A percentile compares a stretch with the other conserved stretches of the same genome.
phyloP scores from a whole-genome alignment of 2,113 vertebrate genomes.

The Rhagologus leucostigma region DNA sequence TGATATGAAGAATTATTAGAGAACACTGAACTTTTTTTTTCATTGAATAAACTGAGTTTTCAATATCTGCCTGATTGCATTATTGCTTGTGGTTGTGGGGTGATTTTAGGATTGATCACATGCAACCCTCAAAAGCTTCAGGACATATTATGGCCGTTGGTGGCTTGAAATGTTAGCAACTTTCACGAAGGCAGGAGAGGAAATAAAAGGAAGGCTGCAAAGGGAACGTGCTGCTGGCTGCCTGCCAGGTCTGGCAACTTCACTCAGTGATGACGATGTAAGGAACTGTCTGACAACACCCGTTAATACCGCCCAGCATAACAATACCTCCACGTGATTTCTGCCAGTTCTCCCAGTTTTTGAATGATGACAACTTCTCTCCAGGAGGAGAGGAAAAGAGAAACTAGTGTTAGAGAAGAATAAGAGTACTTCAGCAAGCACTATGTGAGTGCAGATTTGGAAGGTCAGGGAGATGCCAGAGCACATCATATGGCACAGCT shows the following conservation, averaged over 20 bases:
- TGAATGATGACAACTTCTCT: background rate
- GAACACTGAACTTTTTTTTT: background rate
- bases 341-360: background rate
- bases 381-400: background rate
- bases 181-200: background rate
- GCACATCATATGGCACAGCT: background rate
- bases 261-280: background rate
- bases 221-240: background rate
- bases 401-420: background rate
- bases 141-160: background rate
- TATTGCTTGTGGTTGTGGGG: rapidly evolving
- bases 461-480: background rate
- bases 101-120: background rate
- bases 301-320: background rate
- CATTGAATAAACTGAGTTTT: background rate
- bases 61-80: background rate
- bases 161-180: background rate
- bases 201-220: background rate
- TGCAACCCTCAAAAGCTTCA: background rate
- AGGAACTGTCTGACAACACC: slow-evolving; percentile 1
- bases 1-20: background rate
- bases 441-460: background rate
- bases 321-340: background rate
- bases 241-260: background rate
- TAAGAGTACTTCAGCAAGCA: background rate